Evolutionary conservation across 53 echinoderm and acorn worm species (phyloP).

Genomic region (Mesocentrotus franciscanus): DNA sequence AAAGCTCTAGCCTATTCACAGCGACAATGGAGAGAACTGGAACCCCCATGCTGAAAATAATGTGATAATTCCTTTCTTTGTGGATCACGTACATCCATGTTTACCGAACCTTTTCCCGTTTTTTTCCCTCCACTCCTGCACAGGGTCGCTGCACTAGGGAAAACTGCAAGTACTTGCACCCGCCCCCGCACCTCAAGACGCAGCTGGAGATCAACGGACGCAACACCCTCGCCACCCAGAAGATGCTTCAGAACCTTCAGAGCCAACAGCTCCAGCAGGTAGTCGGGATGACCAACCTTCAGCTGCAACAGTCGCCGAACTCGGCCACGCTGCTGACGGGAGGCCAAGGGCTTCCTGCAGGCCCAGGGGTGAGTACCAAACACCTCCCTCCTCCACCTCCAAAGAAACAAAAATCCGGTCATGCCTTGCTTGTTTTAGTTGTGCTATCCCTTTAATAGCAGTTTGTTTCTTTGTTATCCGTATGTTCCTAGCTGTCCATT

Average conservation of each 20-base stretch:
- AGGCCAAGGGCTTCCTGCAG: constrained; percentile 10
- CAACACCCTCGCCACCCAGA: constrained; percentile 97
- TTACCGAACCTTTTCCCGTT: neutral
- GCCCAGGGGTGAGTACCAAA: constrained; percentile 59
- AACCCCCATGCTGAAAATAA: neutral
- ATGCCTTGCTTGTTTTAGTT: constrained; percentile 19
- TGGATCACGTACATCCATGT: constrained; percentile 4
- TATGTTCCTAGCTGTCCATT: neutral
- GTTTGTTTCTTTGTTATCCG: neutral
- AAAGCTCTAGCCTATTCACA: neutral
- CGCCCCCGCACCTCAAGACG: constrained; percentile 98
- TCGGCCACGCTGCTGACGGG: constrained; percentile 68
- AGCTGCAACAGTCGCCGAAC: constrained; percentile 70
- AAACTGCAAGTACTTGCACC: constrained; percentile 99
- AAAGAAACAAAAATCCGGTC: neutral
- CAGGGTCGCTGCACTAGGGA: constrained; percentile 99
- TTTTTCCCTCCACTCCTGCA: neutral
- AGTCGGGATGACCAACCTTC: constrained; percentile 42
- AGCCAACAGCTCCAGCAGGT: constrained; percentile 73
- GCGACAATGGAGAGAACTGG: neutral
- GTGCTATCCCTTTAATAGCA: neutral
- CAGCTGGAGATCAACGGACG: constrained; percentile 99
- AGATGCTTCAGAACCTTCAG: constrained; percentile 98
- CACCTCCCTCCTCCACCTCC: neutral
- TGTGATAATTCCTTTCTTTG: constrained; percentile 1